Percentiles rank a stretch among this genome's conserved stretches.
These are phyloP conservation scores for Onychostoma macrolepis DNA, from an alignment of 2,113 vertebrate species.

Conservation along the genomic window DNA sequence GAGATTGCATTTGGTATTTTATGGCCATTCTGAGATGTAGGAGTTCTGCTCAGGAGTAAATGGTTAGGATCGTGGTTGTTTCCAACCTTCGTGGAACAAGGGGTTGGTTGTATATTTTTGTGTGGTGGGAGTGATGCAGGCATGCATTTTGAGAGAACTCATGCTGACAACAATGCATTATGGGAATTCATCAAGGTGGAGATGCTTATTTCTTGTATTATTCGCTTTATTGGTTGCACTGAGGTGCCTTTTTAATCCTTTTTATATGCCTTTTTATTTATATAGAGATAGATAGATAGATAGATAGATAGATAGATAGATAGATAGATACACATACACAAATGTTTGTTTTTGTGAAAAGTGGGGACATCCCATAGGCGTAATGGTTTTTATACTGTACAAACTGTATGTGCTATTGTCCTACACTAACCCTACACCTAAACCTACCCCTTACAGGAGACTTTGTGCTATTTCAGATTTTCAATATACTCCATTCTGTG, in stretches of 20 bases:
- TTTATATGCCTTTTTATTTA: too few relatives aligned
- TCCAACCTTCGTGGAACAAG: neutral
- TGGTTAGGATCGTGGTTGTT: neutral
- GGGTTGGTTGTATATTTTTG: neutral
- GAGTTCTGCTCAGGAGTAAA: neutral
- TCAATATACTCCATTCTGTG: too few relatives aligned
- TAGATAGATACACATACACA: too few relatives aligned
- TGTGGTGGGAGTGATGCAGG: neutral
- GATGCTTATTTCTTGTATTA: neutral
- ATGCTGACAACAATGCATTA: neutral
- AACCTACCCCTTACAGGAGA: too few relatives aligned
- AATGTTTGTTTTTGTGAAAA: too few relatives aligned
- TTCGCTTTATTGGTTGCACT: neutral
- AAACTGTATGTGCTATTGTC: too few relatives aligned
- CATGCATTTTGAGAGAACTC: neutral
- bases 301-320: too few relatives aligned
- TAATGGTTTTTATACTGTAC: too few relatives aligned
- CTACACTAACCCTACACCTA: too few relatives aligned
- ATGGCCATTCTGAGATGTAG: neutral
- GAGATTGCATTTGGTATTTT: conserved; percentile 28
- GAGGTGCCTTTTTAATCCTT: neutral
- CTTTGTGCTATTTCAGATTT: too few relatives aligned
- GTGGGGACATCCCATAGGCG: too few relatives aligned
- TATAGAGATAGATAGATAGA: too few relatives aligned
- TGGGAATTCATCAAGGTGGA: neutral